Base-by-base conservation (phyloP, 2,797 vertebrate species). In the Coluber constrictor region DNA sequence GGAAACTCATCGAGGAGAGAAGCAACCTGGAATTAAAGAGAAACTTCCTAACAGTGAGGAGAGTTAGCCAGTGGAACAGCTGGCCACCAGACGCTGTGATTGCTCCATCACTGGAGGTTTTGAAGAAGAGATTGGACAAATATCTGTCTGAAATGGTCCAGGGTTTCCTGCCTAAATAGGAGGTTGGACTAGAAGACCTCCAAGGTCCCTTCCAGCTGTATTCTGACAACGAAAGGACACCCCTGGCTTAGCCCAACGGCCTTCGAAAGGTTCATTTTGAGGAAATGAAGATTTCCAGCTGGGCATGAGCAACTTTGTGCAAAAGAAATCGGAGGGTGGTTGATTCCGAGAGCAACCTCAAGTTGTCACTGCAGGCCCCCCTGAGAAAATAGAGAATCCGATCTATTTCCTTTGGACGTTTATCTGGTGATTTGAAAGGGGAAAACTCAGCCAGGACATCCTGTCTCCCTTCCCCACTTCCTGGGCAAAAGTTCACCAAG, bases 391-490 rank as follows among this genome's bases (percentile, higher is more conserved):
- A 43, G 98, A 98, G 95, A 99, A 99, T 97, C 99, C 98, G 97
- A 98, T 97, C 90, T 98, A 98, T 96, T 99, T 99, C 63, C 99
- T 99, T 96, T 99, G 99, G 97, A 99, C 99, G 96, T 99, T 98
- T 96, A 99, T 99, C 97, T 99, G 99, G 98, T 99, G 97, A 99
- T 98, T 99, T 99, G 97, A 88, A 97, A 95, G 3, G 61, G 92
- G 94, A 92, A 87, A 59, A 4, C 29, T 7, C 23, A 3, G 1
- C 16, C 23, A 32, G 94, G 70, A 74, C 37, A 20, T 43, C 18
- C 70, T 37, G 9, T 79, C 18, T 79, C 70, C n/a, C 16, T 43
- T 79, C 70, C 1, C 8, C 18, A 23, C 18, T 79, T 43, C 32
- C 32, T 43, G 32, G 32, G 32, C 32, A 79, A 43, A 79, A 43